Percentiles rank a stretch among this genome's conserved stretches.
Evolutionary conservation across 2,113 vertebrate genomes (phyloP).

Genomic region (Halichoerus grypus): DNA sequence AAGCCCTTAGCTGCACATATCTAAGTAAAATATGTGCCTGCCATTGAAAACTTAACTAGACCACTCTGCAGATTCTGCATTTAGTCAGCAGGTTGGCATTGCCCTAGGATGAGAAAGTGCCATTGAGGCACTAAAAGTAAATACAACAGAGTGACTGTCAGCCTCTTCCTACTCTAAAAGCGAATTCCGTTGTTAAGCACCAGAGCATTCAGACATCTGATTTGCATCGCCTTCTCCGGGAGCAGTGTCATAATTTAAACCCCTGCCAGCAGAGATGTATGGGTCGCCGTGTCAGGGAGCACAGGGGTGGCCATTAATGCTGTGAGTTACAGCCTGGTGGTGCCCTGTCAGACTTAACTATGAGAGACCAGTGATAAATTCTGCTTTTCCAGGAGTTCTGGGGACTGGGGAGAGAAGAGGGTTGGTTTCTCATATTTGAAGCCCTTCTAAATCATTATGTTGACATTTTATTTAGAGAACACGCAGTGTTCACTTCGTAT

Average conservation of each 20-base stretch:
- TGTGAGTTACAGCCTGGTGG: slow-evolving; percentile 59
- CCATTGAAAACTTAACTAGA: slow-evolving; percentile 51
- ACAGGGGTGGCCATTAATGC: slow-evolving; percentile 60
- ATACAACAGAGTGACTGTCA: slow-evolving; percentile 23
- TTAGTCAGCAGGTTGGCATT: slow-evolving; percentile 44
- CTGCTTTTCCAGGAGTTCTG: slow-evolving; percentile 59
- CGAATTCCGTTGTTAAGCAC: slow-evolving; percentile 6
- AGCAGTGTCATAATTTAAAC: slow-evolving; percentile 65
- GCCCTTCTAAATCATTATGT: slow-evolving; percentile 59
- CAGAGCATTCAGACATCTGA: slow-evolving; percentile 59
- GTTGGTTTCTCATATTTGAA: slow-evolving; percentile 14
- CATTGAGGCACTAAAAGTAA: not conserved
- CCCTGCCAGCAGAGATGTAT: slow-evolving; percentile 43
- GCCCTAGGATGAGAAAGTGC: not conserved
- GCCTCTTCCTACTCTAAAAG: slow-evolving; percentile 38
- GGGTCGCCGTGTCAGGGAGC: slow-evolving; percentile 56
- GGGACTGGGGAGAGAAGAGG: slow-evolving; percentile 58
- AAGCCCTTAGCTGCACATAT: fast-evolving
- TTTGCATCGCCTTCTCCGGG: slow-evolving; percentile 61
- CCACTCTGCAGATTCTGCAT: slow-evolving; percentile 64
- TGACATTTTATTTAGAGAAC: slow-evolving; percentile 64
- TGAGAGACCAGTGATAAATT: slow-evolving; percentile 77
- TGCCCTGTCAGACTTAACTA: slow-evolving; percentile 65
- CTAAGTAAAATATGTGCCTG: slow-evolving; percentile 70
- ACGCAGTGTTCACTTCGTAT: not conserved